These are phyloP conservation scores for Craseonycteris thonglongyai DNA, from an alignment of 2,113 vertebrate genomes.

Conservation along the genomic window DNA sequence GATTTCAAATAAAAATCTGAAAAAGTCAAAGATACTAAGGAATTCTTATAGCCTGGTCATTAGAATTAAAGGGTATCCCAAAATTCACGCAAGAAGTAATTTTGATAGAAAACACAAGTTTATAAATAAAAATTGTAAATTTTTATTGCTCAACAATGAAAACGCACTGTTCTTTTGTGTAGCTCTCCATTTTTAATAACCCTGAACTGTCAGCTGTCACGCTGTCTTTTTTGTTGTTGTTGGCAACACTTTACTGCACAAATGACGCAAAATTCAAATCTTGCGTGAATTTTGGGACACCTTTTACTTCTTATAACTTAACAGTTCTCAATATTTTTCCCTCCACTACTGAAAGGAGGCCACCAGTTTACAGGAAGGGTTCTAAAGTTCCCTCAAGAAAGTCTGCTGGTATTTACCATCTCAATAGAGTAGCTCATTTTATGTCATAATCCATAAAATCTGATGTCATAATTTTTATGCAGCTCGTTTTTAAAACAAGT, in stretches of 20 bases:
- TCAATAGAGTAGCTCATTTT: background rate
- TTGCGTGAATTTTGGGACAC: too few species aligned
- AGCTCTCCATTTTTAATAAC: too few species aligned
- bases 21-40: background rate
- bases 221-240: too few species aligned
- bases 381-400: background rate
- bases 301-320: background rate
- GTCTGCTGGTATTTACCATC: background rate
- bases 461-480: background rate
- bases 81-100: too few species aligned
- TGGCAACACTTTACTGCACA: too few species aligned
- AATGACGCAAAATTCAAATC: too few species aligned
- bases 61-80: background rate
- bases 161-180: too few species aligned
- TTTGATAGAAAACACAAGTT: too few species aligned
- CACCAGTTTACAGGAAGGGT: background rate
- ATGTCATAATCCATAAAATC: background rate
- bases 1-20: constrained; percentile 10
- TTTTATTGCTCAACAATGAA: too few species aligned
- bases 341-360: background rate
- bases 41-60: background rate
- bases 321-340: background rate
- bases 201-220: too few species aligned
- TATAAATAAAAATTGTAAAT: too few species aligned
- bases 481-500: background rate